Base-by-base conservation (phyloP, 2,113 vertebrate genomes). In the Rhagologus leucostigma region DNA sequence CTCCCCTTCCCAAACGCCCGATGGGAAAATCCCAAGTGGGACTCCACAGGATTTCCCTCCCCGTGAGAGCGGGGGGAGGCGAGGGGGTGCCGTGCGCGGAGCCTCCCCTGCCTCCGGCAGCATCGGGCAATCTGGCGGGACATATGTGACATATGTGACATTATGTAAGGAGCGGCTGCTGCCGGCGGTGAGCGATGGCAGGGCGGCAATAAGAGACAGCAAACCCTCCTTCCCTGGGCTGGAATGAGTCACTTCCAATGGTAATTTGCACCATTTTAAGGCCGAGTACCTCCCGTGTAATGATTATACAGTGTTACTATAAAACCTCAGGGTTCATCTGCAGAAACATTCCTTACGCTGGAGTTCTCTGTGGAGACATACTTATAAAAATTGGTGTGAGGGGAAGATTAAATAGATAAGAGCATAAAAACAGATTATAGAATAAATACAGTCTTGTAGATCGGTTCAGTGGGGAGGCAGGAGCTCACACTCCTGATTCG, bases 401-500 rank as follows among this genome's bases (percentile, higher is more conserved):
- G 60, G 87, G 27, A 91, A 92, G 93, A 96, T 95, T 88, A 94
- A 95, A 92, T 60, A 88, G 71, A 63, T 84, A 75, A 95, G 84
- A 96, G 75, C 84, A 91, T 90, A 88, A 95, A 93, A 96, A 10
- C 84, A 92, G 79, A 88, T 96, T 90, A 74, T 29, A 41, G 75
- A 86, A 92, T 90, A 92, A 93, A 67, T 56, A 37, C 14, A 39
- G 67, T 39, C 82, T 70, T 88, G 79, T 55, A 62, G 89, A 59
- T 82, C 2, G 11, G 78, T 74, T 86, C 55, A 70, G 0, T 12
- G 19, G 47, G 46, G 53, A 90, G 39, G 44, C 47, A 52, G 55
- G 27, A 85, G 42, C 70, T 91, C 63, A 65, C 15, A 16, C 19
- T 77, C 59, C 42, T 5, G 22, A 24, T 69, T 88, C 52, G 80